Conservation (phyloP, 2,113 vertebrate genomes). For the Eupsittula cactorum region DNA sequence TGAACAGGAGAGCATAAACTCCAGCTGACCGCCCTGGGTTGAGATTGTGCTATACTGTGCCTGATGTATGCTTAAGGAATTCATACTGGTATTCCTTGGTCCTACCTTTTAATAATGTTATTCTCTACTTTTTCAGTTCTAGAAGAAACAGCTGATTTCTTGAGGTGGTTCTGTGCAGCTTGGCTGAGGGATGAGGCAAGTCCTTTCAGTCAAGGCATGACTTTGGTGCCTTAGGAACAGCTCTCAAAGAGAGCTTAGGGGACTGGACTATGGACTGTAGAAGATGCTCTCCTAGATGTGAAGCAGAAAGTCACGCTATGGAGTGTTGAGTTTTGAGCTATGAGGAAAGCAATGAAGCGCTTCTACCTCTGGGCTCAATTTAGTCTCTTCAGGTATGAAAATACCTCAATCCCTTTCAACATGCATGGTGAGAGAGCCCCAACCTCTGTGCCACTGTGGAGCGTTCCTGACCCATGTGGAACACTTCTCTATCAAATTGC, state of each 20-base stretch:
- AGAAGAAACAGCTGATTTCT: background rate
- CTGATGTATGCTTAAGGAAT: background rate
- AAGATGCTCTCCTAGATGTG: background rate
- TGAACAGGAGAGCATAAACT: background rate
- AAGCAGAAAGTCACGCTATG: background rate
- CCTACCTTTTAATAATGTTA: background rate
- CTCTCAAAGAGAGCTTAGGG: background rate
- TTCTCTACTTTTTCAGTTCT: background rate
- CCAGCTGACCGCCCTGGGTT: background rate
- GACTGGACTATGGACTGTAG: background rate
- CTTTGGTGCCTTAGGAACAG: background rate
- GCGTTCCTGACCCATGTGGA: fast-evolving
- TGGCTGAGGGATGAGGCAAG: background rate
- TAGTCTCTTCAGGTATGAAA: background rate
- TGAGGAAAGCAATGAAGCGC: background rate
- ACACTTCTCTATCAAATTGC: background rate
- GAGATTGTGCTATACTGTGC: background rate
- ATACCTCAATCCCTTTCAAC: background rate
- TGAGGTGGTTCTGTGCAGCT: background rate
- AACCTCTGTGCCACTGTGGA: fast-evolving
- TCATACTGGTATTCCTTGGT: background rate
- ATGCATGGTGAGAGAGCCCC: background rate
- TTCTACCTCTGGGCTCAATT: background rate
- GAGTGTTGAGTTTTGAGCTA: background rate
- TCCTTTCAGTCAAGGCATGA: background rate